These are phyloP conservation scores for Nasonia longicornis DNA, from an alignment of 1,140 invertebrate genomes.

Conservation along the genomic window DNA sequence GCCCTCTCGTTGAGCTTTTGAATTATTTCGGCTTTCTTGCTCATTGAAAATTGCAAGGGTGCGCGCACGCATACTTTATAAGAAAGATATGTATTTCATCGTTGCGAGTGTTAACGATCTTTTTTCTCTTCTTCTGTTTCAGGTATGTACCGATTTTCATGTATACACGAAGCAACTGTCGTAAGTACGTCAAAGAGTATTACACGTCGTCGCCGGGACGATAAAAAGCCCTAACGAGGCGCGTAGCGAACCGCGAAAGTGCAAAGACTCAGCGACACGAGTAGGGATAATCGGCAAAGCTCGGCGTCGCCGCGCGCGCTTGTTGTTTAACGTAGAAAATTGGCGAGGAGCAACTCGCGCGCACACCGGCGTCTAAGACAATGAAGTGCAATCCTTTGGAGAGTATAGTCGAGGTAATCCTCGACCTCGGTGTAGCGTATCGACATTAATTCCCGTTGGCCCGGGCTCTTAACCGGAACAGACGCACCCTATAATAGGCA, in stretches of 20 bases:
- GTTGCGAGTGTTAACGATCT: neutral
- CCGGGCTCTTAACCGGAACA: conserved; percentile 70
- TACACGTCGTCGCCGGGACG: too few relatives aligned
- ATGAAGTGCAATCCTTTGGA: conserved; percentile 44
- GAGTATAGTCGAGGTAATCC: conserved; percentile 58
- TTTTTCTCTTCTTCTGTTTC: conserved; percentile 25
- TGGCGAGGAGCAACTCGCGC: conserved; percentile 8
- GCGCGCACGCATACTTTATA: neutral
- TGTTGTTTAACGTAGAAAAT: conserved; percentile 29
- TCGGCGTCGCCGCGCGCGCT: neutral
- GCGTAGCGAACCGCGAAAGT: neutral
- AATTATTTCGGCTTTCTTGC: conserved; percentile 46
- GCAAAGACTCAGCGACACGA: neutral
- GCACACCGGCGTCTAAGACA: conserved; percentile 35
- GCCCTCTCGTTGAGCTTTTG: conserved; percentile 44
- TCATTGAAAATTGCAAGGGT: conserved; percentile 37
- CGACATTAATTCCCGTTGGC: conserved; percentile 69
- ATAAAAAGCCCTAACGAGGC: too few relatives aligned
- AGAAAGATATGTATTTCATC: too few relatives aligned
- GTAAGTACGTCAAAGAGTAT: too few relatives aligned
- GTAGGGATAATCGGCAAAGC: conserved; percentile 5
- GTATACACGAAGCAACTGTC: too few relatives aligned
- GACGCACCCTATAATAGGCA: conserved; percentile 71
- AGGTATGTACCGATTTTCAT: conserved; percentile 25
- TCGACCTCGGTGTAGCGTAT: conserved; percentile 66